phyloP scores from a whole-genome alignment of 2,113 vertebrate species.

The Onychostruthus taczanowskii region DNA sequence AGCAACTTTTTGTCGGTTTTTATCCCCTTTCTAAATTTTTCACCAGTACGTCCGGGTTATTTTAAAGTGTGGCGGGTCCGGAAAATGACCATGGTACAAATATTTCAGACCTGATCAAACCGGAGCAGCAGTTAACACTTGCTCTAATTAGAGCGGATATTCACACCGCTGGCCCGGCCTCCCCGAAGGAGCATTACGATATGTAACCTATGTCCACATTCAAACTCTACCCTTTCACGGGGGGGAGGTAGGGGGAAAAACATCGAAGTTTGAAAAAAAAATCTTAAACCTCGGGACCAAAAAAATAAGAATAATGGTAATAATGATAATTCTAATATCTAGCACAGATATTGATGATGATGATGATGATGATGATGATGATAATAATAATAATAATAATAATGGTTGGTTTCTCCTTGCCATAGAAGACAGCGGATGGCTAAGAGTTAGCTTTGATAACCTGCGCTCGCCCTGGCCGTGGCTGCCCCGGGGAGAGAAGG shows the following conservation, averaged over 20 bases:
- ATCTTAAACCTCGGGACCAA: neutral
- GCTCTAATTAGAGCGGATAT: constrained; percentile 18
- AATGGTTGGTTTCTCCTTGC: neutral
- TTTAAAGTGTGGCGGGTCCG: neutral
- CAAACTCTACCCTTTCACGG: neutral
- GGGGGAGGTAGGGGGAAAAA: neutral
- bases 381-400: too few species aligned
- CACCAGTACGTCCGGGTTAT: neutral
- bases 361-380: too few species aligned
- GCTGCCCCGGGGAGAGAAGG: neutral
- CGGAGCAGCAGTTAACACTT: constrained; percentile 17
- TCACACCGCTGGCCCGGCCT: neutral
- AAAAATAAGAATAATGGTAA: neutral
- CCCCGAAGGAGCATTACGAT: neutral
- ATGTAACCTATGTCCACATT: neutral
- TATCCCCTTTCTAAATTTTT: fast-evolving
- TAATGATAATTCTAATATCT: too few species aligned
- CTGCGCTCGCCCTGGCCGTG: neutral
- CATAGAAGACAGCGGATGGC: neutral
- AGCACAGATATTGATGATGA: neutral
- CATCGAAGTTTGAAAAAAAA: neutral
- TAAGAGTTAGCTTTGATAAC: neutral
- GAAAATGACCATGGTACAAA: neutral
- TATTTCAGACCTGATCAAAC: neutral
- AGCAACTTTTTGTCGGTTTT: fast-evolving